Conservation (phyloP, 2,888 invertebrate genomes). For the Dolomedes plantarius region DNA sequence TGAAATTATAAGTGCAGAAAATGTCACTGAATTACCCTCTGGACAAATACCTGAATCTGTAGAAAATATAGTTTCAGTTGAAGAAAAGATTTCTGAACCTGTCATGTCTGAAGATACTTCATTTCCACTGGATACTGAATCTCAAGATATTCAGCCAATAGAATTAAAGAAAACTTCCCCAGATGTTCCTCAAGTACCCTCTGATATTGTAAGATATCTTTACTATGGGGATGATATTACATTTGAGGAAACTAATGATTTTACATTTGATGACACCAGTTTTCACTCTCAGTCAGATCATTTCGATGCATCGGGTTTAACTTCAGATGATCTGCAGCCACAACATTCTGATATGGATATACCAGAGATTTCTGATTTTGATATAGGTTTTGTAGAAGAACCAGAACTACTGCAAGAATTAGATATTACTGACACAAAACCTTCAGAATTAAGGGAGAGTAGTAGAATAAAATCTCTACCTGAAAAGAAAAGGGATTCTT, state of each 20-base stretch:
- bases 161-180: background rate
- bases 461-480: background rate
- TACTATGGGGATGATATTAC: slow-evolving; percentile 58
- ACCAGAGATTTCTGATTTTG: too few relatives aligned
- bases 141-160: background rate
- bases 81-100: background rate
- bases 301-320: background rate
- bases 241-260: slow-evolving; percentile 34
- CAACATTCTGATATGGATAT: background rate
- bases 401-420: background rate
- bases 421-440: background rate
- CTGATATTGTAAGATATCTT: slow-evolving; percentile 59
- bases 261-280: background rate
- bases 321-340: background rate
- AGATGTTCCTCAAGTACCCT: slow-evolving; percentile 48
- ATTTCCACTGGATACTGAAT: background rate
- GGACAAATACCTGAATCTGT: background rate
- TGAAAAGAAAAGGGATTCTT: background rate
- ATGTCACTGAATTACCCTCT: background rate
- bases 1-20: background rate
- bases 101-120: background rate
- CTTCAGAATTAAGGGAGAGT: background rate
- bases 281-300: background rate
- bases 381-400: too few relatives aligned
- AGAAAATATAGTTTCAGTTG: background rate